A percentile compares a stretch with the other conserved stretches of the same genome.
phyloP scores from a whole-genome alignment of 2,797 vertebrate genomes.

The Oryzias sinensis region DNA sequence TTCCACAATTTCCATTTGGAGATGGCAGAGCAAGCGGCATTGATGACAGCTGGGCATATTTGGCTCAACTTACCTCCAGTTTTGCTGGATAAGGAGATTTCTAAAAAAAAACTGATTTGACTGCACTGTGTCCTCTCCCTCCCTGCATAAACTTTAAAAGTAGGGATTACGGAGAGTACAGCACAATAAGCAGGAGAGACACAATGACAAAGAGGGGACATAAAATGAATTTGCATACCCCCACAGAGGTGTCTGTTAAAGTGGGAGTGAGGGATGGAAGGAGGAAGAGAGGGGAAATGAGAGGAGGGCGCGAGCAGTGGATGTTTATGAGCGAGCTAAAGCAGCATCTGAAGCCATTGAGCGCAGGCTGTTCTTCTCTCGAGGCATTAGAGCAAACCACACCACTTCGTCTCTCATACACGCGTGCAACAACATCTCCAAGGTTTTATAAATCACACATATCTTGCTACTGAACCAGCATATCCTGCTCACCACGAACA shows the following conservation, averaged over 20 bases:
- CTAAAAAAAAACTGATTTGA: slow-evolving; percentile 5
- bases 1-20: slow-evolving; percentile 25
- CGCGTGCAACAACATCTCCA: slow-evolving; percentile 65
- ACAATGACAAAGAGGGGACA: slow-evolving; percentile 45
- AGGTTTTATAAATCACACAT: slow-evolving; percentile 75
- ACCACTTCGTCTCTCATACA: slow-evolving; percentile 59
- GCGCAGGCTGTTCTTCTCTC: slow-evolving; percentile 64
- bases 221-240: slow-evolving; percentile 56
- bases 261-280: slow-evolving; percentile 23
- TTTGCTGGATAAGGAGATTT: slow-evolving; percentile 37
- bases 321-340: slow-evolving; percentile 53
- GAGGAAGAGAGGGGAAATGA: slow-evolving; percentile 17
- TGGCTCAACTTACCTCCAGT: slow-evolving; percentile 35
- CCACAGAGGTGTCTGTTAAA: slow-evolving; percentile 41
- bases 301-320: slow-evolving; percentile 39
- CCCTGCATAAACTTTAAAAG: slow-evolving; percentile 31
- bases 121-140: slow-evolving; percentile 7
- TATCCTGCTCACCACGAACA: slow-evolving; percentile 72
- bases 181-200: slow-evolving; percentile 39
- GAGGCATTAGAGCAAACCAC: slow-evolving; percentile 64
- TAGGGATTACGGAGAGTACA: slow-evolving; percentile 26
- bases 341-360: slow-evolving; percentile 56
- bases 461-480: slow-evolving; percentile 72
- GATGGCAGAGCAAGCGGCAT: slow-evolving; percentile 28
- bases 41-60: slow-evolving; percentile 29